Percentiles rank a stretch among this genome's conserved stretches.
phyloP scores from a whole-genome alignment of 2,888 invertebrate species.

The Nudaria mundana region DNA sequence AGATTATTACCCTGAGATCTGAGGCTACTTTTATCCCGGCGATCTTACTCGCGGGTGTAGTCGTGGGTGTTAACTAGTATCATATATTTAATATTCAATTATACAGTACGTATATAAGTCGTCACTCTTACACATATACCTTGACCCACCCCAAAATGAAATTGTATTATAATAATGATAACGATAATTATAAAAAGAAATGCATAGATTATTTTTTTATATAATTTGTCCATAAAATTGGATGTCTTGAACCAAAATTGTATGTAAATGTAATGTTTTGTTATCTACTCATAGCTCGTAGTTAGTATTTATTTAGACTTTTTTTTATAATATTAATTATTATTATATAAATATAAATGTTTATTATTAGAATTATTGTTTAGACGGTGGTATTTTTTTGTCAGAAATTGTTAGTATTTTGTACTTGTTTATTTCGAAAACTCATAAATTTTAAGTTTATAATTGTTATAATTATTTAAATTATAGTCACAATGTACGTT shows the following conservation, averaged over 20 bases:
- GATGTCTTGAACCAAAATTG: conserved; percentile 69
- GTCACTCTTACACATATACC: conserved; percentile 5
- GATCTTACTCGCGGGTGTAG: no score
- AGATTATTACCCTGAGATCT: no score
- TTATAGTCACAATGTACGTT: conserved; percentile 16
- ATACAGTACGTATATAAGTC: background rate
- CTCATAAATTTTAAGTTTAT: conserved; percentile 46
- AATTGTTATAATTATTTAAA: conserved; percentile 20
- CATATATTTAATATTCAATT: no score
- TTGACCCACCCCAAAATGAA: conserved; percentile 30
- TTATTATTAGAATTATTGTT: conserved; percentile 12
- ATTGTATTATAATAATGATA: conserved; percentile 32
- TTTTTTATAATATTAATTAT: no score
- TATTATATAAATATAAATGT: conserved; percentile 16
- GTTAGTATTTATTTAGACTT: conserved; percentile 37
- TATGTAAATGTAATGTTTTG: conserved; percentile 33
- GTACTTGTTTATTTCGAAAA: conserved; percentile 34
- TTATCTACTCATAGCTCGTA: conserved; percentile 48
- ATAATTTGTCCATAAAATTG: conserved; percentile 61
- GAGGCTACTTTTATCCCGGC: no score
- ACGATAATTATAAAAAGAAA: conserved; percentile 15
- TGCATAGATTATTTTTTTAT: conserved; percentile 20
- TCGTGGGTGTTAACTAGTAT: no score
- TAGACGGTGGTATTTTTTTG: conserved; percentile 19
- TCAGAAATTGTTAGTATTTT: conserved; percentile 40